Evolutionary conservation across 2,888 invertebrate genomes (phyloP).

Genomic region (Creontiades dilutus): DNA sequence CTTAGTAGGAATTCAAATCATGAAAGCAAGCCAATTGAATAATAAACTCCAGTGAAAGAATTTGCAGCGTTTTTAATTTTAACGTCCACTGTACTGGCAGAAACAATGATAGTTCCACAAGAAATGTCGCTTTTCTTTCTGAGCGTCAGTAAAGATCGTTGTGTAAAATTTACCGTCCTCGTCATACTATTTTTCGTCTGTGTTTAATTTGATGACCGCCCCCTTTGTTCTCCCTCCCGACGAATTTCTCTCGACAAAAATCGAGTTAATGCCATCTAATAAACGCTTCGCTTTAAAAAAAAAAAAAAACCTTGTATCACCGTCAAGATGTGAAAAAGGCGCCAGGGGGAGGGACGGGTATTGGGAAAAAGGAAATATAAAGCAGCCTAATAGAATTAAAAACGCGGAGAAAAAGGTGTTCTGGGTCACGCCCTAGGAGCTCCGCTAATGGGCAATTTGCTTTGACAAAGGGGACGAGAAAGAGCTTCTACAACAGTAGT

Average conservation of each 20-base stretch:
- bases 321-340: slow-evolving; percentile 36
- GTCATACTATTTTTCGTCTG: background rate
- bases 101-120: no score
- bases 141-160: no score
- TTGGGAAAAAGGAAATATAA: slow-evolving; percentile 58
- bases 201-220: background rate
- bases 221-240: background rate
- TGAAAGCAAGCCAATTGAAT: no score
- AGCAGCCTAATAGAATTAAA: slow-evolving; percentile 66
- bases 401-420: slow-evolving; percentile 65
- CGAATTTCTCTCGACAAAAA: slow-evolving; percentile 18
- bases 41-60: no score
- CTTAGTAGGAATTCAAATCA: no score
- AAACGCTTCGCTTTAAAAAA: slow-evolving; percentile 49
- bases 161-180: background rate
- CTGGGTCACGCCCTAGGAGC: slow-evolving; percentile 51
- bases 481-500: slow-evolving; percentile 37
- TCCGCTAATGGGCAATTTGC: slow-evolving; percentile 65
- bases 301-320: slow-evolving; percentile 39
- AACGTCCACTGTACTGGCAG: no score
- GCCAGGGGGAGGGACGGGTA: background rate
- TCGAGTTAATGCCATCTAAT: slow-evolving; percentile 33
- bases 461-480: slow-evolving; percentile 63
- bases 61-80: no score
- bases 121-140: no score